Conservation (phyloP, 2,113 vertebrate species). For the Alethe diademata region DNA sequence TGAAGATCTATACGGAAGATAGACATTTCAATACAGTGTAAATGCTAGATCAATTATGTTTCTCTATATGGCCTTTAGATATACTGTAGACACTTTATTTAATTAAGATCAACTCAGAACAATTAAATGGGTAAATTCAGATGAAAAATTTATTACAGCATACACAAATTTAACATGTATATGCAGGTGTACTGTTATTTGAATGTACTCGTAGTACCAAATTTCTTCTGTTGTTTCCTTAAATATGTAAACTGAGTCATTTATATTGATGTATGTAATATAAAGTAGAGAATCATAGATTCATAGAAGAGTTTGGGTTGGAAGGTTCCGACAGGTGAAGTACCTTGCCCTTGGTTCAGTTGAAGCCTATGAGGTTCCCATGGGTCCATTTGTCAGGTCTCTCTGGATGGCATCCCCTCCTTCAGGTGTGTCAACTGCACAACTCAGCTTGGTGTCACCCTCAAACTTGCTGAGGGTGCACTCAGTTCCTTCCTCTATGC, state of each 20-base stretch:
- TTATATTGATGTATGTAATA: not conserved
- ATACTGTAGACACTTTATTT: not conserved
- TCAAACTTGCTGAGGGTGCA: not conserved
- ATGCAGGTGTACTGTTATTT: not conserved
- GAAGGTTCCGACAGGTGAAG: not conserved
- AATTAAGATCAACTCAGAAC: not conserved
- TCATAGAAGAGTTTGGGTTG: not conserved
- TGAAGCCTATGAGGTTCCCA: not conserved
- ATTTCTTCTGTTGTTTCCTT: not conserved
- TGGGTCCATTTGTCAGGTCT: not conserved
- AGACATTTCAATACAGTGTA: not conserved
- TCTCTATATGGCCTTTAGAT: not conserved
- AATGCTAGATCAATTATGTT: not conserved
- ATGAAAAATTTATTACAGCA: not conserved
- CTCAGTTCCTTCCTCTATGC: fast-evolving
- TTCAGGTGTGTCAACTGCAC: not conserved
- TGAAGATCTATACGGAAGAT: not conserved
- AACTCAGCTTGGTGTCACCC: not conserved
- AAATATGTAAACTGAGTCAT: not conserved
- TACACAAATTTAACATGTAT: fast-evolving
- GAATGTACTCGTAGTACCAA: not conserved
- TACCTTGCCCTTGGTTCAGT: fast-evolving
- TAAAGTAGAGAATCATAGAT: not conserved
- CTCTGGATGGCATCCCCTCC: not conserved
- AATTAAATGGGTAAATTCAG: not conserved